Evolutionary conservation across 1,140 invertebrate genomes (phyloP).

Genomic region (Riptortus pedestris): DNA sequence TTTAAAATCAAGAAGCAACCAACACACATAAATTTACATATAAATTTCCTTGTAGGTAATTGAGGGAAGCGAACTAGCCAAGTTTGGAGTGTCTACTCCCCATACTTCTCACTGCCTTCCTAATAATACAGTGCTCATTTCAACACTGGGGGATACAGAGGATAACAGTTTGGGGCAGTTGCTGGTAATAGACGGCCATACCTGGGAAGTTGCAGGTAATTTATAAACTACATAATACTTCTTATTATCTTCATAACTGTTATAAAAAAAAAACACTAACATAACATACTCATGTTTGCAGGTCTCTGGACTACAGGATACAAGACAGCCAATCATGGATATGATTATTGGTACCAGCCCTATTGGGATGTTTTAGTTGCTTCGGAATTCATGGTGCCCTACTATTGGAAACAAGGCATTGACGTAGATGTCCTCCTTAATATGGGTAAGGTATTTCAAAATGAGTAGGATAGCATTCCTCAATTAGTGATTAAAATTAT

Average conservation of each 20-base stretch:
- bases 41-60: constrained; percentile 44
- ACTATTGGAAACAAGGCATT: constrained; percentile 69
- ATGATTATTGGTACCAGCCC: constrained; percentile 95
- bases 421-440: constrained; percentile 47
- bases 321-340: constrained; percentile 54
- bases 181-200: constrained; percentile 73
- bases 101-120: constrained; percentile 91
- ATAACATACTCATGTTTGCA: constrained; percentile 4
- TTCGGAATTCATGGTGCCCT: constrained; percentile 85
- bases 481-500: too few relatives aligned
- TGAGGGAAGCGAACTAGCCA: constrained; percentile 60
- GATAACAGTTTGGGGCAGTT: constrained; percentile 80
- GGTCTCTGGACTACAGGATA: constrained; percentile 39
- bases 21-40: background rate
- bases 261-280: background rate
- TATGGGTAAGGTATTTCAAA: constrained; percentile 33
- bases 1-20: background rate
- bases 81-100: constrained; percentile 63
- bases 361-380: constrained; percentile 81
- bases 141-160: constrained; percentile 73
- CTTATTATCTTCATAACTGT: background rate
- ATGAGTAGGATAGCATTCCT: too few relatives aligned
- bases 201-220: constrained; percentile 59
- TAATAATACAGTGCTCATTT: constrained; percentile 88
- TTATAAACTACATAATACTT: background rate